Evolutionary conservation across 2,113 vertebrate genomes (phyloP).

Genomic region (Periophthalmus modestus): DNA sequence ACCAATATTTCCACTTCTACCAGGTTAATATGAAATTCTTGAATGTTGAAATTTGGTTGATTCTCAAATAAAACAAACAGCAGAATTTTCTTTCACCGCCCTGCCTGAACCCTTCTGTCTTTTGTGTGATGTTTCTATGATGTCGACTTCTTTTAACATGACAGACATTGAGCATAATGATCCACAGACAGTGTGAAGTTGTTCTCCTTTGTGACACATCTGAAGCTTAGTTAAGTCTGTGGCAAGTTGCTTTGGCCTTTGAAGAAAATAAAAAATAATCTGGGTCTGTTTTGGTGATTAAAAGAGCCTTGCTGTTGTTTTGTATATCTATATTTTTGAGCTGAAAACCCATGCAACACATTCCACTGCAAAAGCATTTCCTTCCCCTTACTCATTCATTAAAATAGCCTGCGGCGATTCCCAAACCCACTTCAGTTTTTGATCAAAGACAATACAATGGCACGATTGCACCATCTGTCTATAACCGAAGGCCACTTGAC

Average conservation of each 20-base stretch:
- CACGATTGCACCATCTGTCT: slow-evolving; percentile 68
- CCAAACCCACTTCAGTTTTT: slow-evolving; percentile 50
- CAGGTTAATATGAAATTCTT: neutral
- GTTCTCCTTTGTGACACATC: neutral
- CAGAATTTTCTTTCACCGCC: neutral
- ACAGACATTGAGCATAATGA: slow-evolving; percentile 7
- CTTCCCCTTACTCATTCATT: slow-evolving; percentile 78
- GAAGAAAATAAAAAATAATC: slow-evolving; percentile 13
- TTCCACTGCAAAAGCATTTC: slow-evolving; percentile 75
- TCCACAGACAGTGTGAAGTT: neutral
- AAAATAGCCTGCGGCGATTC: slow-evolving; percentile 70
- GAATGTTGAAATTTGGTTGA: neutral
- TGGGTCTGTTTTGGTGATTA: slow-evolving; percentile 21
- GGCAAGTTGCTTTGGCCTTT: slow-evolving; percentile 30
- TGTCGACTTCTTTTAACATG: slow-evolving; percentile 5
- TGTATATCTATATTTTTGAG: slow-evolving; percentile 28
- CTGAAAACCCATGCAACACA: slow-evolving; percentile 44
- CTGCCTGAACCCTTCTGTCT: neutral
- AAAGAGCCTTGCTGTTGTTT: slow-evolving; percentile 33
- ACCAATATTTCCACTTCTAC: neutral
- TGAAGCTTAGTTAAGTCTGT: slow-evolving; percentile 11
- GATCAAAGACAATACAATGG: slow-evolving; percentile 68
- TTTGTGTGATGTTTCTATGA: slow-evolving; percentile 1
- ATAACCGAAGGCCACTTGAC: slow-evolving; percentile 62
- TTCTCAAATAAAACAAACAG: neutral